A percentile compares a stretch with the other conserved stretches of the same genome.
Conservation (phyloP, 1,140 invertebrate genomes). For the Lineus longissimus region DNA sequence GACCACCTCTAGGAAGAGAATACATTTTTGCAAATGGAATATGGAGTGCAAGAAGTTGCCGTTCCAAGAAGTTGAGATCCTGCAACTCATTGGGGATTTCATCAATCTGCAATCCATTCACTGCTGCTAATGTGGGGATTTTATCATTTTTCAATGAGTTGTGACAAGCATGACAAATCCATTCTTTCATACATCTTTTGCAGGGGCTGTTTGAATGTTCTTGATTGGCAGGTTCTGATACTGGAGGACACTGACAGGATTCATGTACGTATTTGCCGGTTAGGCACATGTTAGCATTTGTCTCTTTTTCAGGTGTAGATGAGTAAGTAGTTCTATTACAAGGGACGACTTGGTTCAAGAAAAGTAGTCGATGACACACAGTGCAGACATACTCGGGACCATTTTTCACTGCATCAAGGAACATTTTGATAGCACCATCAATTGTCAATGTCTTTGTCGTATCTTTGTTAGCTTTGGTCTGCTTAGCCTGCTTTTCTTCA, state of each 20-base stretch:
- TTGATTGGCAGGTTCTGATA: too few relatives aligned
- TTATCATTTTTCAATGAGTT: not conserved
- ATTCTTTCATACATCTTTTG: not conserved
- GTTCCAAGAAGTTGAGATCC: not conserved
- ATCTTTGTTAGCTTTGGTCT: too few relatives aligned
- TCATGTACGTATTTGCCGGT: too few relatives aligned
- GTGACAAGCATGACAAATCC: constrained; percentile 5
- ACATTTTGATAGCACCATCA: not conserved
- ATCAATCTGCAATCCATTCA: not conserved
- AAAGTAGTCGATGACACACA: constrained; percentile 4
- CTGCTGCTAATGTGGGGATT: not conserved
- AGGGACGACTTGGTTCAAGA: not conserved
- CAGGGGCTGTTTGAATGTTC: not conserved
- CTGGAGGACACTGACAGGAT: too few relatives aligned
- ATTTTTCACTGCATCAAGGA: not conserved
- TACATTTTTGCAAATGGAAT: not conserved
- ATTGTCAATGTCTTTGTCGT: too few relatives aligned
- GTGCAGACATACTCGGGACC: constrained; percentile 5
- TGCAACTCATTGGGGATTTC: not conserved
- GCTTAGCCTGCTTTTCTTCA: too few relatives aligned
- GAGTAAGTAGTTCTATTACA: not conserved
- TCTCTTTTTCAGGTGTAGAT: not conserved
- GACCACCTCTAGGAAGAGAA: not conserved
- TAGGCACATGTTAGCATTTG: not conserved
- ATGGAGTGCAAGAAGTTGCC: not conserved